Evolutionary conservation across 2,797 vertebrate species (phyloP), one percentile per base, ranked within the genome.

Genomic region (Allobates femoralis): DNA sequence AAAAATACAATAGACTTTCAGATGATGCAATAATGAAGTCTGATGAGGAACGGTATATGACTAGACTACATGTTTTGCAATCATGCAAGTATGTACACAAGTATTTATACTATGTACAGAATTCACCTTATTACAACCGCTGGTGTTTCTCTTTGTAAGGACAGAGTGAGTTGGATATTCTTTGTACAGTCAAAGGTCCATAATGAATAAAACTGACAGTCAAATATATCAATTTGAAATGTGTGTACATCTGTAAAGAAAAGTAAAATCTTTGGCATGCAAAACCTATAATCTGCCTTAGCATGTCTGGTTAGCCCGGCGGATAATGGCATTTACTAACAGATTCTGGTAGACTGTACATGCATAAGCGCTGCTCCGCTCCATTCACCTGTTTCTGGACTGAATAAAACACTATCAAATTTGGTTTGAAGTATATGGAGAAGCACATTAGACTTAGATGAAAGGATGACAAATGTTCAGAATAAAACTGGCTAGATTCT

Each of bases 31-130:
- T 30, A 56, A 37, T 26, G 55, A 46, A 83, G 60, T 23, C 46
- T 50, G 81, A 83, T 60, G 69, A 74, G n/a, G 46, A 28, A 66
- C 21, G 32, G 67, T 56, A 83, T 30, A 83, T 30, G 81, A 83
- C 69, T 73, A 73, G 51, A 83, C 81, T n/a, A 74, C 51, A 46
- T 82, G 12, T 74, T 83, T 56, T 21, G 34, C 34, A 83, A 60
- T 83, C 81, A 83, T 83, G 81, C 81, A 74, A 71, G 56, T 83
- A 83, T 83, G 81, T 83, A 83, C 81, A 83, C 37, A 79, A 60
- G 56, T 83, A 75, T 83, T 83, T 83, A 83, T 74, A 83, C 53
- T 83, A 83, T 83, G 69, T 83, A 83, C 81, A 83, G 74, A 83
- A 60, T 56, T 60, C 69, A 83, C 81, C 81, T 83, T 62, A 75